Percentiles rank a stretch among this genome's conserved stretches.
Conservation (phyloP, 1,140 invertebrate genomes). For the Lutraria rhynchaena region DNA sequence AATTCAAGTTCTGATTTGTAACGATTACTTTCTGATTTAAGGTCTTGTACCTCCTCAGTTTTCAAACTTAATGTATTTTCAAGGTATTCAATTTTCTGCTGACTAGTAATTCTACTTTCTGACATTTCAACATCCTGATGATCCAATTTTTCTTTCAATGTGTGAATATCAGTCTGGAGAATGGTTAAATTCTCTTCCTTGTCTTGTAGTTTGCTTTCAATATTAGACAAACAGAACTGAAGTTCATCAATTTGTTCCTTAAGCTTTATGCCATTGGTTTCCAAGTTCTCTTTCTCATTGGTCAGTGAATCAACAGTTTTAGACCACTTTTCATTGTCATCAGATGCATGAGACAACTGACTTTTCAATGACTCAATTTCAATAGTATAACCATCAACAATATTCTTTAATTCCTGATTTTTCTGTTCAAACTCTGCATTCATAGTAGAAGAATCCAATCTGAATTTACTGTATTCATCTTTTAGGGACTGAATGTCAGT, state of each 20-base stretch:
- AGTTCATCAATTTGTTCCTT: conserved; percentile 25
- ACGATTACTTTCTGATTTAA: conserved; percentile 6
- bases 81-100: conserved; percentile 19
- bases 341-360: conserved; percentile 9
- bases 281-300: not conserved
- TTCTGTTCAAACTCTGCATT: conserved; percentile 1
- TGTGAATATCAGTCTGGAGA: conserved; percentile 12
- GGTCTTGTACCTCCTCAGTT: not conserved
- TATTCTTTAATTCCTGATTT: conserved; percentile 21
- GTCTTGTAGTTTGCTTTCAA: conserved; percentile 3
- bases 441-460: not conserved
- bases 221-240: conserved; percentile 3
- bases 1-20: not conserved
- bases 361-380: not conserved
- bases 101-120: not conserved
- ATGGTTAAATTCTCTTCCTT: conserved; percentile 10
- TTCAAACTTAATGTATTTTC: conserved; percentile 3
- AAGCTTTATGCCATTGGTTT: not conserved
- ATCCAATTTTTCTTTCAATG: conserved; percentile 14
- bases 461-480: conserved; percentile 35
- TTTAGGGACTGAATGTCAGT: conserved; percentile 41
- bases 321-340: conserved; percentile 1
- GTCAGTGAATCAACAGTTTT: not conserved
- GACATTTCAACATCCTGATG: conserved; percentile 8
- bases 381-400: conserved; percentile 6